These are phyloP conservation scores for Dicycla oo DNA, from an alignment of 2,888 invertebrate species.

Conservation along the genomic window DNA sequence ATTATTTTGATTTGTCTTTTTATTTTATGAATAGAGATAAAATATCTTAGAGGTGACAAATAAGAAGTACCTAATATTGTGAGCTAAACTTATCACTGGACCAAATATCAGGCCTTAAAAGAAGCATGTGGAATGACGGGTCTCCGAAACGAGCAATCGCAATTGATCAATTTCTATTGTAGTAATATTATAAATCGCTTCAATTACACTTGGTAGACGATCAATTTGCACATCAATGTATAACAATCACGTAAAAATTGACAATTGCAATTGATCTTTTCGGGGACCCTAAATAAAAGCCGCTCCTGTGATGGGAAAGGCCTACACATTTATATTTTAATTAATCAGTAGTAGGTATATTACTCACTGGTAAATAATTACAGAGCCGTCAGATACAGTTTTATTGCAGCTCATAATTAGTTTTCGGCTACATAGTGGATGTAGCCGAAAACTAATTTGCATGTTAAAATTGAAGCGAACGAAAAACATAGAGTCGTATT, in stretches of 20 bases:
- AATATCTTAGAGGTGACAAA: neutral
- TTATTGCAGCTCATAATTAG: slow-evolving; percentile 45
- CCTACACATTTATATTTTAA: slow-evolving; percentile 27
- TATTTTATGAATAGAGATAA: neutral
- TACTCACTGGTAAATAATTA: slow-evolving; percentile 45
- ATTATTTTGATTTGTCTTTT: neutral
- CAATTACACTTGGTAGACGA: too few species aligned
- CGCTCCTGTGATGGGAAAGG: slow-evolving; percentile 16
- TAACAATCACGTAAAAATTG: too few species aligned
- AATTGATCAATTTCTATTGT: too few species aligned
- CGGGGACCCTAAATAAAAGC: neutral
- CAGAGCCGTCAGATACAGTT: slow-evolving; percentile 25
- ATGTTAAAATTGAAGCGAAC: slow-evolving; percentile 49
- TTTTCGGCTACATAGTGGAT: too few species aligned
- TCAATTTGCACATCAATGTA: too few species aligned
- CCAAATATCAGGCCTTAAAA: neutral
- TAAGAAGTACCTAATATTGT: neutral
- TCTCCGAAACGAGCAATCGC: too few species aligned
- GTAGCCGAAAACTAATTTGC: slow-evolving; percentile 49
- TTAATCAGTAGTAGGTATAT: slow-evolving; percentile 37
- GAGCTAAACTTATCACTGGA: neutral
- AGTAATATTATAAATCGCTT: too few species aligned
- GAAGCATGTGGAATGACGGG: neutral
- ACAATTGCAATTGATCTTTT: too few species aligned
- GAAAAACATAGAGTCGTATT: slow-evolving; percentile 46